Percentiles rank a stretch among this genome's conserved stretches.
phyloP scores from a whole-genome alignment of 2,797 vertebrate genomes.

The Sitta carolinensis region DNA sequence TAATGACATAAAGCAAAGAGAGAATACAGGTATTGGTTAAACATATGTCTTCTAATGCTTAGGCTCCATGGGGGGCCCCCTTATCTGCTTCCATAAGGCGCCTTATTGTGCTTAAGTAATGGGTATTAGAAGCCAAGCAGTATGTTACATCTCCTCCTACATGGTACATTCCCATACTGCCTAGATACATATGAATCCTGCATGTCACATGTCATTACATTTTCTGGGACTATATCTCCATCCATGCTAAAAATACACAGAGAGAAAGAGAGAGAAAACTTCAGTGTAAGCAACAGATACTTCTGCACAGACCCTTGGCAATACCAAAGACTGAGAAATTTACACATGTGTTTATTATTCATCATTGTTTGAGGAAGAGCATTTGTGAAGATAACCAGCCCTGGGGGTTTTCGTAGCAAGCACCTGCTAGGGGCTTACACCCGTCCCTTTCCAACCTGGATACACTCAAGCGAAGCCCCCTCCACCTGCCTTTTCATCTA shows the following conservation, averaged over 20 bases:
- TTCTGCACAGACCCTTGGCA: conserved; percentile 64
- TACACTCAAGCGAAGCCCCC: not conserved
- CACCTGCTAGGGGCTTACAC: not conserved
- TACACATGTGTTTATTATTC: conserved; percentile 50
- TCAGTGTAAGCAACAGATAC: conserved; percentile 67
- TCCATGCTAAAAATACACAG: conserved; percentile 63
- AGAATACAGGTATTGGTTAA: conserved; percentile 13
- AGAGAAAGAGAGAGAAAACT: conserved; percentile 44
- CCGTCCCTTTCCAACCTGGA: not conserved
- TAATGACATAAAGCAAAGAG: not conserved
- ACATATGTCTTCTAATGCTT: conserved; percentile 55
- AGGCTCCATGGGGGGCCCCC: conserved; percentile 31
- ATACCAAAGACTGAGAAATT: conserved; percentile 24
- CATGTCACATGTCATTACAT: conserved; percentile 69
- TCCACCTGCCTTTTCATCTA: conserved; percentile 51
- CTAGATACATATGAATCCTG: conserved; percentile 67
- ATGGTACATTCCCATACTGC: conserved; percentile 69
- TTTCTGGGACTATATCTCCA: conserved; percentile 58
- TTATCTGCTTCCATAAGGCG: conserved; percentile 60
- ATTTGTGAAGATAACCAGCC: not conserved
- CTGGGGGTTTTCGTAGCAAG: not conserved
- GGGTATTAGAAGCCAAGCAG: conserved; percentile 69
- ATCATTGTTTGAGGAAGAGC: conserved; percentile 24
- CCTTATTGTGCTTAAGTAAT: conserved; percentile 67
- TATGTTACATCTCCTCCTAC: conserved; percentile 69